Evolutionary conservation across 2,888 invertebrate genomes (phyloP), one percentile per base, ranked within the genome.

Genomic region (Rhynchonema sp.): DNA sequence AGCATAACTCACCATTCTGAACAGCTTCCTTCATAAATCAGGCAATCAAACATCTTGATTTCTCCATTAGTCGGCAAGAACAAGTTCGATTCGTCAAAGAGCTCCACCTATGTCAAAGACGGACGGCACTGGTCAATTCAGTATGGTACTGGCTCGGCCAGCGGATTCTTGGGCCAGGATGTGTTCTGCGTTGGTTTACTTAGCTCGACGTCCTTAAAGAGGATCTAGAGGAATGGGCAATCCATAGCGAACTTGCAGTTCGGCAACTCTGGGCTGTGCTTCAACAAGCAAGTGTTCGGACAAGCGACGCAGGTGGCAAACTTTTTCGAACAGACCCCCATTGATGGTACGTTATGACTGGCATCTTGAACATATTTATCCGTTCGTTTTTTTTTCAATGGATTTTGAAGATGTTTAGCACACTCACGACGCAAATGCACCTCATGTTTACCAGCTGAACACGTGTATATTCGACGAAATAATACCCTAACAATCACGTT

Each of bases 241-340:
- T n/a, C n/a, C n/a, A n/a, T n/a, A n/a, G n/a, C n/a, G n/a, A 38
- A 13, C 17, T 62, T 65, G 49, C 66, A 76, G 76, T 66, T 77
- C 63, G 73, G 71, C 55, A 68, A 62, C 30, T 63, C 64, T n/a
- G 61, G 64, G 25, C 57, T 75, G 20, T 64, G 66, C 46, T 70
- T 75, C 9, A 70, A 70, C 57, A 66, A 67, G 25, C 76, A 77
- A 68, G 73, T 73, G 17, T 77, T 77, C 67, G 77, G 75, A n/a
- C 75, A 75, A 62, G 76, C 77, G 17, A 71, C 38, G 38, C 6
- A 6, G 17, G 6, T 38, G 38, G 38, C 38, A 17, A 17, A 6
- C 6, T 38, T 38, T 38, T 38, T 38, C 17, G 38, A 6, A 17
- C 38, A 17, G 9, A 38, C 38, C 9, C 38, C 38, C 6, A 38